Base-by-base conservation (phyloP, 1,140 invertebrate genomes). In the Bombus difficillimus region DNA sequence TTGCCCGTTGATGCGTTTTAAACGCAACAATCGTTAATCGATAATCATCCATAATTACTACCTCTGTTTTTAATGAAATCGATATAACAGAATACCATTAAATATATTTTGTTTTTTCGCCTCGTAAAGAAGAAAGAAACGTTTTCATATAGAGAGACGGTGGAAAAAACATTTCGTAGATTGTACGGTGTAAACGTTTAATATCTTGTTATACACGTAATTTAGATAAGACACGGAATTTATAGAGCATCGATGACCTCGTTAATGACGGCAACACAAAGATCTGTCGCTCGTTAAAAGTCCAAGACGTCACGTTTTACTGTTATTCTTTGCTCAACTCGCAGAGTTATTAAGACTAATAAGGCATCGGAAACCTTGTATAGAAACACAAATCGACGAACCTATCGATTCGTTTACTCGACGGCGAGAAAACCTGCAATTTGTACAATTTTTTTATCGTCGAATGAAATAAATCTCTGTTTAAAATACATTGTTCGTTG, bases 341-440 rank as follows among this genome's bases (percentile, higher is more conserved):
- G 57, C 47, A 22, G 34, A 25, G 22, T 57, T 83, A 71, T 83
- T 37, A 71, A 78, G 12, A 28, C 37, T 28, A 59, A 39, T 66
- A 59, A 34, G 57, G 25, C n/a, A 34, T n/a, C 25, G 25, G 18
- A 47, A 53, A 25, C 32, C 53, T 66, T 64, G 68, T 75, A 41
- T 62, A 79, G 75, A n/a, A 34, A 39, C 15, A 77, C 59, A 64
- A 76, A 77, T 76, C 53, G 80, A 74, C 57, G 64, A 47, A 77
- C 75, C 69, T 78, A 47, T 57, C 53, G n/a, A 34, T 43, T 37
- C 32, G 80, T 81, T 47, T 12, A 37, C 37, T 64, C 59, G 78
- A 83, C 32, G 79, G 39, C 43, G n/a, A 47, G 34, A 69, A 8
- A 37, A 66, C 78, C 39, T 62, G 32, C 10, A 71, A 37, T 81